Evolutionary conservation across 1,140 invertebrate genomes (phyloP).

Genomic region (Drosophila paulistorum): DNA sequence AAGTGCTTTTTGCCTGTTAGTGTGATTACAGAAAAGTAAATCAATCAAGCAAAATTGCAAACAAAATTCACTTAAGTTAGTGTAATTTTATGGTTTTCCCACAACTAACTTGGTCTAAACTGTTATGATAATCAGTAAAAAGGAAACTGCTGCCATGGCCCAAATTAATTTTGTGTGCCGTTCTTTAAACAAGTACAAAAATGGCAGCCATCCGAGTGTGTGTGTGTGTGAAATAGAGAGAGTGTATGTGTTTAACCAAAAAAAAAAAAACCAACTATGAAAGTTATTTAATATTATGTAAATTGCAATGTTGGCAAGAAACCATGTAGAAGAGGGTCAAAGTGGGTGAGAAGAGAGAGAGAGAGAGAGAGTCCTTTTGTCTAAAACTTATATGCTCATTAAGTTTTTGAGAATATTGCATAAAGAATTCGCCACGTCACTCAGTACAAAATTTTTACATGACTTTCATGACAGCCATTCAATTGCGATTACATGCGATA

Average conservation of each 20-base stretch:
- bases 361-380: not conserved
- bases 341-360: not conserved
- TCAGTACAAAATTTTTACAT: too few relatives aligned
- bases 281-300: slow-evolving; percentile 10
- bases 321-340: not conserved
- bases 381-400: not conserved
- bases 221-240: not conserved
- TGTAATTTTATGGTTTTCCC: not conserved
- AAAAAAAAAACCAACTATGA: not conserved
- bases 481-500: too few relatives aligned
- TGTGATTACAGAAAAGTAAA: too few relatives aligned
- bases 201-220: too few relatives aligned
- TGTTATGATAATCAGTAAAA: not conserved
- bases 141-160: not conserved
- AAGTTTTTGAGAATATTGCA: not conserved
- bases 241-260: not conserved
- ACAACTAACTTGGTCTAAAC: not conserved
- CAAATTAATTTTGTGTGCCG: not conserved
- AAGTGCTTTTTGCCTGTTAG: not conserved
- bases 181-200: not conserved
- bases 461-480: too few relatives aligned
- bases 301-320: not conserved
- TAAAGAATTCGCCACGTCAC: not conserved
- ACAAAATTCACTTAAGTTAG: not conserved
- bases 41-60: not conserved